Conservation (phyloP, 1,140 invertebrate species). For the Heterodera carotae region DNA sequence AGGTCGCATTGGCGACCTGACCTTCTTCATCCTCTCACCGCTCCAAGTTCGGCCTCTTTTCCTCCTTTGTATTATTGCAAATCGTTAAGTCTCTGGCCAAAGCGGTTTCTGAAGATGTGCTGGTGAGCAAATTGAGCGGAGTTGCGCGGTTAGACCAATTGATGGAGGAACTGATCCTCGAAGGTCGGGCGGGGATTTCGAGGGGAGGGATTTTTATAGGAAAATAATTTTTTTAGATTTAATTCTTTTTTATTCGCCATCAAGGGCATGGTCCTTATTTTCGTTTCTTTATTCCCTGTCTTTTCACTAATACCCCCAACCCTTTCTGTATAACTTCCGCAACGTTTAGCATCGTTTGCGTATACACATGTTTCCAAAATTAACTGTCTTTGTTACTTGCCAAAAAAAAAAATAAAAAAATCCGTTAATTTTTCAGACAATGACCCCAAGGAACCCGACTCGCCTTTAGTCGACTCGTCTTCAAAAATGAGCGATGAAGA, state of each 20-base stretch:
- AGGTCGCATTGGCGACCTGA: conserved; percentile 59
- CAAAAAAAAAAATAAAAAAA: too few relatives aligned
- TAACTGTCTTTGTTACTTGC: too few relatives aligned
- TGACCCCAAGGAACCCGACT: conserved; percentile 17
- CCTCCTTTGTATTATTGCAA: conserved; percentile 25
- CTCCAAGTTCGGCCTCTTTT: conserved; percentile 48
- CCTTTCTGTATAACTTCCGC: too few relatives aligned
- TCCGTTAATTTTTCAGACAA: conserved; percentile 27
- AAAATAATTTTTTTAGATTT: too few relatives aligned
- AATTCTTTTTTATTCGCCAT: too few relatives aligned
- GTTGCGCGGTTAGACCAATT: conserved; percentile 58
- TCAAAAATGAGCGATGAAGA: neutral
- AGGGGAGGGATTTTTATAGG: too few relatives aligned
- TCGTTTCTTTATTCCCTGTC: too few relatives aligned
- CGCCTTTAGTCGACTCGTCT: neutral
- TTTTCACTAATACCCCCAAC: too few relatives aligned
- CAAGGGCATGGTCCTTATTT: too few relatives aligned
- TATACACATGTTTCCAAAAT: too few relatives aligned
- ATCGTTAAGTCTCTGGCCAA: conserved; percentile 58
- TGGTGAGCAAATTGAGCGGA: conserved; percentile 62
- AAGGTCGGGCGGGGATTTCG: conserved; percentile 36
- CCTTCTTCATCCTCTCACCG: conserved; percentile 61
- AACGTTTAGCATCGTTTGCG: too few relatives aligned
- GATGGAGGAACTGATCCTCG: conserved; percentile 65
- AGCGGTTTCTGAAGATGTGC: conserved; percentile 60